Evolutionary conservation across 2,888 invertebrate species (phyloP).

Genomic region (Chrysina gloriosa): DNA sequence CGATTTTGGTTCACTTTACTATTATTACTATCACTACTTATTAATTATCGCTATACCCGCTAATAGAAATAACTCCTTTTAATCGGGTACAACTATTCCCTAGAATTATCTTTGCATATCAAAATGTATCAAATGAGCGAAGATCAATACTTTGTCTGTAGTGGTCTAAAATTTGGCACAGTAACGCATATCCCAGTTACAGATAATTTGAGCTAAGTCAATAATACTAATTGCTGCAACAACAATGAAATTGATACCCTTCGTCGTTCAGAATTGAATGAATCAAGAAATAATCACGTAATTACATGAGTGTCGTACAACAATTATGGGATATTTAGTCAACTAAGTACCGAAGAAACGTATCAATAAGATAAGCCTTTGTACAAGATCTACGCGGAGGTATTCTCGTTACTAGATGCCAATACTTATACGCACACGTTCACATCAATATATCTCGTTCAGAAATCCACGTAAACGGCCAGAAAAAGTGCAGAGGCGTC

Average conservation of each 20-base stretch:
- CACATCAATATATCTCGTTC: conserved; percentile 19
- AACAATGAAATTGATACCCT: conserved; percentile 1
- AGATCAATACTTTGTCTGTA: neutral
- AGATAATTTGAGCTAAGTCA: neutral
- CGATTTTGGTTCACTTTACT: no score
- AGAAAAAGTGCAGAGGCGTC: conserved; percentile 40
- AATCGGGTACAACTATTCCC: no score
- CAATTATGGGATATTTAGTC: conserved; percentile 1
- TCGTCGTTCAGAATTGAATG: neutral
- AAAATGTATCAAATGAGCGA: neutral
- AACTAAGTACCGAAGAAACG: neutral
- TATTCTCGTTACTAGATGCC: neutral
- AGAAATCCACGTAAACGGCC: conserved; percentile 37
- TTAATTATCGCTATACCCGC: no score
- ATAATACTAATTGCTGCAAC: neutral
- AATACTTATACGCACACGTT: neutral
- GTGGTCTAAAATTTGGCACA: no score
- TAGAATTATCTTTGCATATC: no score
- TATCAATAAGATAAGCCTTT: conserved; percentile 19
- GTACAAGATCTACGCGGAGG: neutral
- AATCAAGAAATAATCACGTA: conserved; percentile 6
- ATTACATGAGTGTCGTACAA: neutral
- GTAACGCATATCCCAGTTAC: neutral
- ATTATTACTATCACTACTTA: no score
- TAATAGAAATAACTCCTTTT: no score